Evolutionary conservation across 1,140 invertebrate species (phyloP), one percentile per base, ranked within the genome.

Genomic region (Drosophila novamexicana): DNA sequence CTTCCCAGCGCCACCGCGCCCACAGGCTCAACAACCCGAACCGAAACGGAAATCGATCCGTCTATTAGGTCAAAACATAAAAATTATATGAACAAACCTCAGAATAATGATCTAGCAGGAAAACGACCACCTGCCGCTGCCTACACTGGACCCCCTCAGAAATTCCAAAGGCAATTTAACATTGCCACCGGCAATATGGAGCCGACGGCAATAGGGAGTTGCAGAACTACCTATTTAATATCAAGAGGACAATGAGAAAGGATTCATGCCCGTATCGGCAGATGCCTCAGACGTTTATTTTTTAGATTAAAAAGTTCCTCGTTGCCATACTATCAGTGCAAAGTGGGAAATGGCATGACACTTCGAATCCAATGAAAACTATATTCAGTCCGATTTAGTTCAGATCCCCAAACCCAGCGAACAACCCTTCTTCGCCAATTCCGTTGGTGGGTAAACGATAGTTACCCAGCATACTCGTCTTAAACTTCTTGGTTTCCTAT

Each of bases 41-140:
- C 22, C 22, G 2, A 22, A 2, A 64, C 63, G 72, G 72, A 78
- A 32, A 54, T 75, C 0, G 66, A 75, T 56, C 5, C 45, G 39
- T 57, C 18, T 16, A 36, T 36, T 36, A 8, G 8, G 16, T 66
- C 4, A 49, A 47, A 52, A 14, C 36, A 52, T 2, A 36, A 0
- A 36, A 36, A 22, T 22, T 22, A 22, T 22, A 22, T 3, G 2
- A 22, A 22, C 22, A 22, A 22, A 22, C 22, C 22, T 22, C 22
- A 22, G 22, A 22, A 22, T 22, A 22, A 22, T 22, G 22, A 22
- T 22, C 22, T 22, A 22, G 22, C 22, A 22, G 22, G 22, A 22
- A 22, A 22, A 3, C 22, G 22, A 22, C 22, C 22, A 22, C 22
- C 22, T 22, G 22, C 22, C 22, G 22, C 22, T 3, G 22, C 22